These are phyloP conservation scores for Musca vetustissima DNA, from an alignment of 1,140 invertebrate species.

Conservation along the genomic window DNA sequence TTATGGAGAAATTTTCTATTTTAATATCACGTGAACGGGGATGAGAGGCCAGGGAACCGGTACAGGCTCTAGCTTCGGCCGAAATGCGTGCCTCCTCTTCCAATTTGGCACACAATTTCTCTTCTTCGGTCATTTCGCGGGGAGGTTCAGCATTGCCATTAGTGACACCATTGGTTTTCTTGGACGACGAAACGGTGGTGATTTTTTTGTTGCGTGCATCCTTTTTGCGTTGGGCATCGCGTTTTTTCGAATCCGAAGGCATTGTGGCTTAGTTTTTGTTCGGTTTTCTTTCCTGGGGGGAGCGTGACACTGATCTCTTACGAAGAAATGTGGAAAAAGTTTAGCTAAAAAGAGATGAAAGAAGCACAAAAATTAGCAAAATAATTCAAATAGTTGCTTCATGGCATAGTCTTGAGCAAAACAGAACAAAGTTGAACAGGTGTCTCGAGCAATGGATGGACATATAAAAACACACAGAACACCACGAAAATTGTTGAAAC, in stretches of 20 bases:
- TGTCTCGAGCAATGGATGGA: no score
- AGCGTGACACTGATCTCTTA: background rate
- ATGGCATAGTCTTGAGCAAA: no score
- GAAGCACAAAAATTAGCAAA: background rate
- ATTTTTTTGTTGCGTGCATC: constrained; percentile 80
- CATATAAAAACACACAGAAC: no score
- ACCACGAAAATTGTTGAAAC: no score
- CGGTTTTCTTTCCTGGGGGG: no score
- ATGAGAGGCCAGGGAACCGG: constrained; percentile 92
- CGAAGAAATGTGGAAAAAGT: background rate
- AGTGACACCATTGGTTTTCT: constrained; percentile 50
- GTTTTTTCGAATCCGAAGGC: constrained; percentile 75
- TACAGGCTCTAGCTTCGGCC: constrained; percentile 91
- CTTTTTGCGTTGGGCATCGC: constrained; percentile 95
- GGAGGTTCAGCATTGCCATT: constrained; percentile 56
- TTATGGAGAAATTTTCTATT: constrained; percentile 96
- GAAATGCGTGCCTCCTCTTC: constrained; percentile 88
- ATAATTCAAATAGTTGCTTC: no score
- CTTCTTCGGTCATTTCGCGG: constrained; percentile 63
- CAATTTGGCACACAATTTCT: constrained; percentile 83
- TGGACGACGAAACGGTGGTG: constrained; percentile 52
- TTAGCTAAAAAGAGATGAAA: background rate
- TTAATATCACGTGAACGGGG: constrained; percentile 94
- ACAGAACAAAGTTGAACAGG: no score
- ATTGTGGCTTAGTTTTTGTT: constrained; percentile 11